Conservation (phyloP, 2,888 invertebrate species). For the Troides aeacus region DNA sequence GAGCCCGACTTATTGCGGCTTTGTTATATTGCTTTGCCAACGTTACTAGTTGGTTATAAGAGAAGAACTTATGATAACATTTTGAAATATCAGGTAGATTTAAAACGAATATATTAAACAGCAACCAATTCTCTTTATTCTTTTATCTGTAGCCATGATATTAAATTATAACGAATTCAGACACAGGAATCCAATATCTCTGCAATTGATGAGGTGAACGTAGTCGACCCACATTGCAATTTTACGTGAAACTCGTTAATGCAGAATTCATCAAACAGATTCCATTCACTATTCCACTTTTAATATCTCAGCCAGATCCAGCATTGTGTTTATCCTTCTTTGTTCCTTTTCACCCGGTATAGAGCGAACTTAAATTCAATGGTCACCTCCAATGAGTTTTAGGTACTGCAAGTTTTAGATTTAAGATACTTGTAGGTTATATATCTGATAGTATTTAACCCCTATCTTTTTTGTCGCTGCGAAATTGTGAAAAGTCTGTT, state of each 20-base stretch:
- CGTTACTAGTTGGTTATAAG: slow-evolving; percentile 2
- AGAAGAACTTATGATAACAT: neutral
- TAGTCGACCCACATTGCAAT: neutral
- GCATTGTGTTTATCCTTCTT: slow-evolving; percentile 5
- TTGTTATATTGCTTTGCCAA: slow-evolving; percentile 10
- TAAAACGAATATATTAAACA: neutral
- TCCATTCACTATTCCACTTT: neutral
- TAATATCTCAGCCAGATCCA: neutral
- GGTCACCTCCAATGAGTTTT: neutral
- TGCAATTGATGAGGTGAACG: neutral
- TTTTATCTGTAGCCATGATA: no score
- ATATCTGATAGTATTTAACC: neutral
- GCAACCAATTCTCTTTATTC: no score
- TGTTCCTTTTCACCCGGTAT: neutral
- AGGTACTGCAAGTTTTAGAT: neutral
- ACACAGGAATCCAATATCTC: no score
- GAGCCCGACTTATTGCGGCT: slow-evolving; percentile 12
- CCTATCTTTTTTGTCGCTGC: no score
- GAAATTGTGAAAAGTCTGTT: neutral
- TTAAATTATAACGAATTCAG: no score
- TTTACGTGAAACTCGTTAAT: neutral
- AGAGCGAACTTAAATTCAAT: neutral
- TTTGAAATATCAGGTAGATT: neutral
- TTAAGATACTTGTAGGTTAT: neutral
- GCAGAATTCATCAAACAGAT: neutral